Conservation (phyloP, 2,888 invertebrate species). For the Sabellastarte sp. region DNA sequence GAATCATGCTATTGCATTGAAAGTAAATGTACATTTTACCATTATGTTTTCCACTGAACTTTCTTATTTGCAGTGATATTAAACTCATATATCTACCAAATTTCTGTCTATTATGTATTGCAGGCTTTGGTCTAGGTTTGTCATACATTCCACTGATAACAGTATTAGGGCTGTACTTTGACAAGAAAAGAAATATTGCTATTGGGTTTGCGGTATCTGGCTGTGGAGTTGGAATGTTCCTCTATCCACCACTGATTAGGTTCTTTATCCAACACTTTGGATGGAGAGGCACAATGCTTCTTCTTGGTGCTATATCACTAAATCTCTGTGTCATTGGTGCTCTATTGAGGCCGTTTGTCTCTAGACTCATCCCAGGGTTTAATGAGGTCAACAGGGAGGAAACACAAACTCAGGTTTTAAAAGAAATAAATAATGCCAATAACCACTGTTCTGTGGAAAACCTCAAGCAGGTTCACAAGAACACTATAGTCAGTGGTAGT, state of each 20-base stretch:
- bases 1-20: no score
- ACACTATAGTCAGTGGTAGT: no score
- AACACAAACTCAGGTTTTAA: no score
- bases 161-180: constrained; percentile 38
- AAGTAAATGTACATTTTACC: no score
- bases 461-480: no score
- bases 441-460: no score
- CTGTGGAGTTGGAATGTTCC: constrained; percentile 38
- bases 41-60: no score
- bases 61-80: no score
- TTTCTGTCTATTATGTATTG: not conserved
- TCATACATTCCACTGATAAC: constrained; percentile 36
- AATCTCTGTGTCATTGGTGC: constrained; percentile 36
- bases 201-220: constrained; percentile 39
- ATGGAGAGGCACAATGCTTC: constrained; percentile 36
- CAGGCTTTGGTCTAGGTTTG: constrained; percentile 39
- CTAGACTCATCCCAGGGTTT: no score
- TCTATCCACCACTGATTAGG: constrained; percentile 37
- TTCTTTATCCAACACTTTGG: constrained; percentile 32
- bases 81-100: no score
- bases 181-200: constrained; percentile 33
- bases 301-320: constrained; percentile 34
- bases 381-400: no score
- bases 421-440: no score
- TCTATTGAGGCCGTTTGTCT: constrained; percentile 35